Conservation (phyloP, 1,140 invertebrate species). For the Cylas formicarius region DNA sequence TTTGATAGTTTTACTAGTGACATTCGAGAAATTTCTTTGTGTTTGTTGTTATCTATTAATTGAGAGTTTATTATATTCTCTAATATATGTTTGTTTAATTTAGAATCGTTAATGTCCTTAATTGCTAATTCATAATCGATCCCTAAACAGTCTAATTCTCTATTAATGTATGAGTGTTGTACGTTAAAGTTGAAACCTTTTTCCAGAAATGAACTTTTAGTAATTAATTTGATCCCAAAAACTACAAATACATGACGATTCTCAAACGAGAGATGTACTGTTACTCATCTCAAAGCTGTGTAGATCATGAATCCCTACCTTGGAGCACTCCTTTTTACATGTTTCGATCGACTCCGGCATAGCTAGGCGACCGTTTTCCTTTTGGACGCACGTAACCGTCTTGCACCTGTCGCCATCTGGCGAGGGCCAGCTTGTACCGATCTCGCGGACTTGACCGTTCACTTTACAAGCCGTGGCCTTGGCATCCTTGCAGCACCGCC, state of each 20-base stretch:
- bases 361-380: slow-evolving; percentile 44
- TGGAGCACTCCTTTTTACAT: slow-evolving; percentile 49
- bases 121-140: no score
- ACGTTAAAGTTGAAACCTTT: no score
- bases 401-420: slow-evolving; percentile 51
- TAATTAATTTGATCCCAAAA: not conserved
- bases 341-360: slow-evolving; percentile 46
- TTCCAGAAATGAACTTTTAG: no score
- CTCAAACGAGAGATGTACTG: not conserved
- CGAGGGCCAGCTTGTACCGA: slow-evolving; percentile 52
- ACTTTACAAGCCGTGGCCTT: slow-evolving; percentile 35
- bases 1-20: no score
- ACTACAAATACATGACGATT: not conserved
- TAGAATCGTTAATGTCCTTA: no score
- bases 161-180: no score
- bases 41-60: no score
- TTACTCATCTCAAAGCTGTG: not conserved
- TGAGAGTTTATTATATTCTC: no score
- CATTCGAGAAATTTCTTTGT: no score
- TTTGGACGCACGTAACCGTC: slow-evolving; percentile 49
- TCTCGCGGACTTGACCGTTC: slow-evolving; percentile 32
- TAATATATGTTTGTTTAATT: no score
- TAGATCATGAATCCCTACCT: slow-evolving; percentile 12
- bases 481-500: slow-evolving; percentile 36
- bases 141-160: no score